Base-by-base conservation (phyloP, 35 echinoderm and acorn worm genomes). In the Acanthaster planci region DNA sequence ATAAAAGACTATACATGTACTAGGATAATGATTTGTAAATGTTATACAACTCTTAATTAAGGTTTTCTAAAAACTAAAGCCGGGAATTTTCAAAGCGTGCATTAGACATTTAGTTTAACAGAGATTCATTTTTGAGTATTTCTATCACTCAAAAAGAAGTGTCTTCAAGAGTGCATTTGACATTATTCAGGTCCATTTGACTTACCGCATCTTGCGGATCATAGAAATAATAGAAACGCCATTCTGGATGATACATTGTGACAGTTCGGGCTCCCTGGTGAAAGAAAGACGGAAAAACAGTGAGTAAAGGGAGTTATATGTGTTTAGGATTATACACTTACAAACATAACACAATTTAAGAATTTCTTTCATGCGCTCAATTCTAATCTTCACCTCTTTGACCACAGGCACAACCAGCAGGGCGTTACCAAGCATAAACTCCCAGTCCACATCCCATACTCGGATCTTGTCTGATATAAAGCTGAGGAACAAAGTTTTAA, bases 321-420 rank as follows among this genome's bases (percentile, higher is more conserved):
- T 12, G 12, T 6, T 12, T 4, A 47, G 12, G 12, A 12, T 47
- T 6, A 47, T 47, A 47, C 42, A 77, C 12, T 14, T 14, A 12
- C 12, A 77, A 12, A 12, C 12, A 17, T 77, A 77, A 17, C 31
- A 16, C 34, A 14, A 77, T 14, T 77, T 17, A 77, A 31, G 12
- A 77, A 17, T 16, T 17, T 14, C 17, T 8, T 14, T 7, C 40
- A 38, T 14, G 8, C 8, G 19, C 21, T 30, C 0, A 84, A 6
- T 18, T 39, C 34, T 86, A 7, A 51, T 51, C 44, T 55, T 85
- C 88, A 93, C 95, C 85, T 93, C 75, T 47, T 90, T 85, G 40
- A 93, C 5, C 3, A 98, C 95, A 23, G 95, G 91, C 5, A 88
- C 86, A 21, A 98, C 79, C 80, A 98, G 78, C 6, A 98, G 76